Evolutionary conservation across 1,140 invertebrate genomes (phyloP).

Genomic region (Conus ventricosus): DNA sequence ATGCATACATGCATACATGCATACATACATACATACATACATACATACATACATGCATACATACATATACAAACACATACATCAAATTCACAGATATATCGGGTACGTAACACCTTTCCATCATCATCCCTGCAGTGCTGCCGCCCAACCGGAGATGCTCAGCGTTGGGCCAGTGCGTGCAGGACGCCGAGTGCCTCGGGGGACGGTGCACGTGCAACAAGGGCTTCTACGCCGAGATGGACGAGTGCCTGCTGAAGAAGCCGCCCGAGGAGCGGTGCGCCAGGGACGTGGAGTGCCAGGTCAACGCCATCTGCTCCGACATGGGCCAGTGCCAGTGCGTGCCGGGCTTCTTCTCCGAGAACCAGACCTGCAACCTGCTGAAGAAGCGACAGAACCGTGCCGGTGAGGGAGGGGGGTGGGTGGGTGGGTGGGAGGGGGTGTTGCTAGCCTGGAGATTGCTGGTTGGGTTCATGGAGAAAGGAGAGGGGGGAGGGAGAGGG

Average conservation of each 20-base stretch:
- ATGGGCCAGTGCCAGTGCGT: constrained; percentile 27
- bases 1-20: too few relatives aligned
- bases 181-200: constrained; percentile 31
- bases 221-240: neutral
- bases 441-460: too few relatives aligned
- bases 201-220: constrained; percentile 34
- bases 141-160: constrained; percentile 15
- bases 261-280: neutral
- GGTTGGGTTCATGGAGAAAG: too few relatives aligned
- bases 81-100: neutral
- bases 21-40: too few relatives aligned
- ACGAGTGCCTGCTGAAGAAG: constrained; percentile 1
- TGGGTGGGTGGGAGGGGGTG: too few relatives aligned
- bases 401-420: neutral
- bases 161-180: constrained; percentile 31
- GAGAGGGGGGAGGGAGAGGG: too few relatives aligned
- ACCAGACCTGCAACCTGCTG: neutral
- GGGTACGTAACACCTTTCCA: neutral
- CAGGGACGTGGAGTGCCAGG: neutral
- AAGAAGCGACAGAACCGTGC: constrained; percentile 19
- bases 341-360: constrained; percentile 22
- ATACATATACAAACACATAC: too few relatives aligned
- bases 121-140: neutral
- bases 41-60: too few relatives aligned
- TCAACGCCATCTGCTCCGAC: constrained; percentile 18